phyloP scores from a whole-genome alignment of 1,140 invertebrate genomes.

The Lasioglossum baleicum region DNA sequence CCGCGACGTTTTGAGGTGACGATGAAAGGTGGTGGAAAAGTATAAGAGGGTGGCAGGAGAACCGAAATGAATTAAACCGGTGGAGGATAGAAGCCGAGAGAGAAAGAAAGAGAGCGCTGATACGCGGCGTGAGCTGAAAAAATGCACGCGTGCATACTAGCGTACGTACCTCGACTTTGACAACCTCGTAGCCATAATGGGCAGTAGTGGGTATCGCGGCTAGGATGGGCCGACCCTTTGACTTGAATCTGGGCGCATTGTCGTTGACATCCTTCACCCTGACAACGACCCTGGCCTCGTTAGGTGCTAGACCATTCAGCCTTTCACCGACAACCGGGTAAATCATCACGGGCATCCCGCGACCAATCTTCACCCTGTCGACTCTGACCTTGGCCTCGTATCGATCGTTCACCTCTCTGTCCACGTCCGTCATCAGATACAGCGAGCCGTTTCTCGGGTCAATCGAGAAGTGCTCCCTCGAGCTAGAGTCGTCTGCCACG shows the following conservation, averaged over 20 bases:
- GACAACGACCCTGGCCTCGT: slow-evolving; percentile 86
- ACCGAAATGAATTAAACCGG: slow-evolving; percentile 48
- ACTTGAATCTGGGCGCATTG: slow-evolving; percentile 87
- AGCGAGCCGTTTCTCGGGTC: slow-evolving; percentile 87
- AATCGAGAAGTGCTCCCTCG: slow-evolving; percentile 83
- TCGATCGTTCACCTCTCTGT: slow-evolving; percentile 83
- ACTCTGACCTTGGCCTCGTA: slow-evolving; percentile 86
- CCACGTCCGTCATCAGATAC: slow-evolving; percentile 84
- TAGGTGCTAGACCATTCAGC: slow-evolving; percentile 83
- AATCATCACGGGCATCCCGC: slow-evolving; percentile 85
- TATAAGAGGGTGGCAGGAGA: neutral
- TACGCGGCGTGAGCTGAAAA: neutral
- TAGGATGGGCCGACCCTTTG: slow-evolving; percentile 86
- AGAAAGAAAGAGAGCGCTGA: neutral
- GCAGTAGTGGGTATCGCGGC: slow-evolving; percentile 89
- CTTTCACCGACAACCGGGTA: slow-evolving; percentile 86
- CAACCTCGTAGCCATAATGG: slow-evolving; percentile 89
- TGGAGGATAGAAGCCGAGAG: neutral
- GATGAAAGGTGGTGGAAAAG: neutral
- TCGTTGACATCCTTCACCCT: slow-evolving; percentile 90
- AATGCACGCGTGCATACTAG: neutral
- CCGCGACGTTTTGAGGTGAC: neutral
- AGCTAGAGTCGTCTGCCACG: slow-evolving; percentile 80
- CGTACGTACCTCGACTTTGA: slow-evolving; percentile 82
- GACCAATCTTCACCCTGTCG: slow-evolving; percentile 83